These are phyloP conservation scores for Dryoscopus gambensis DNA, from an alignment of 2,113 vertebrate genomes.

Conservation along the genomic window DNA sequence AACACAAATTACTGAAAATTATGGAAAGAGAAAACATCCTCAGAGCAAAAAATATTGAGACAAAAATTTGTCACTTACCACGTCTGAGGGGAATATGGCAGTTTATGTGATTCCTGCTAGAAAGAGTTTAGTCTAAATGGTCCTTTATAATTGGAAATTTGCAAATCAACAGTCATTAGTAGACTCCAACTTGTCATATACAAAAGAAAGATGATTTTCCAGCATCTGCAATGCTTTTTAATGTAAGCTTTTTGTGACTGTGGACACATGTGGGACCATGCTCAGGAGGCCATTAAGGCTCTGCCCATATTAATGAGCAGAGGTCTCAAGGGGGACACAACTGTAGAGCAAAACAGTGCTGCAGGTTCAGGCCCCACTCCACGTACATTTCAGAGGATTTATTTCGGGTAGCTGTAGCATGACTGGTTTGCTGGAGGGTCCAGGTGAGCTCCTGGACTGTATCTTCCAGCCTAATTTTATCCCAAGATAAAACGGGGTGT, in stretches of 20 bases:
- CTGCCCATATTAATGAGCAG: neutral
- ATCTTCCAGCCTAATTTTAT: neutral
- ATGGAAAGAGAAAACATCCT: neutral
- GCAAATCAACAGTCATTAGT: neutral
- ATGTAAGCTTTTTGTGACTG: neutral
- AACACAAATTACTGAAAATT: slow-evolving; percentile 15
- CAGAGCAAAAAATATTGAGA: slow-evolving; percentile 20
- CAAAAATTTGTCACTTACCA: neutral
- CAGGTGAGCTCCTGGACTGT: neutral
- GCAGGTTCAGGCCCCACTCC: neutral
- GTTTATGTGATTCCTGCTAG: neutral
- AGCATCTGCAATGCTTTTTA: neutral
- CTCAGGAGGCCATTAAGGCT: neutral
- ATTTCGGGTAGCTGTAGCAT: neutral
- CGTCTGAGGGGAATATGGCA: neutral
- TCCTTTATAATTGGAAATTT: neutral
- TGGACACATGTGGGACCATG: fast-evolving
- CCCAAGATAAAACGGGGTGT: neutral
- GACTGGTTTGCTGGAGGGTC: neutral
- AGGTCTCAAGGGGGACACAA: neutral
- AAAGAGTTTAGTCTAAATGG: neutral
- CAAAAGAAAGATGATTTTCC: neutral
- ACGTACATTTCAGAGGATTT: neutral
- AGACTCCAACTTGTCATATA: neutral
- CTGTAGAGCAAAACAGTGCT: neutral